These are phyloP conservation scores for Gobio occitaniae DNA, from an alignment of 2,797 vertebrate species.

Conservation along the genomic window DNA sequence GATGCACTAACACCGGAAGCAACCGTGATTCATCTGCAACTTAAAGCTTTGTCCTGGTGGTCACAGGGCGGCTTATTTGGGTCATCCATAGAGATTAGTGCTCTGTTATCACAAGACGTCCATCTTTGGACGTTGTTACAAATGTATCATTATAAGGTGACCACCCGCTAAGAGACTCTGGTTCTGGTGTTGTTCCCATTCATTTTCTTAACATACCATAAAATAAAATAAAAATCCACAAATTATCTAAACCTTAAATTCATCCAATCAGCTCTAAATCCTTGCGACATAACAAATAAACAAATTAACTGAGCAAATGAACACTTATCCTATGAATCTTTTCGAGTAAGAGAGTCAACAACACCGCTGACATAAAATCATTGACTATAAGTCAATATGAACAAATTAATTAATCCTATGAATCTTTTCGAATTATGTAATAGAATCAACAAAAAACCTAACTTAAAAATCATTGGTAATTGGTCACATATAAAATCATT, in stretches of 20 bases:
- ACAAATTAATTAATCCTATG: not conserved
- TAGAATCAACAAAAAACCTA: not conserved
- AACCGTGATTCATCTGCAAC: constrained; percentile 36
- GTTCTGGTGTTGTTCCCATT: not conserved
- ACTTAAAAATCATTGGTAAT: not conserved
- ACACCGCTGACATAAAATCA: no score
- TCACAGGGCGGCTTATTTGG: constrained; percentile 15
- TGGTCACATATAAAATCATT: no score
- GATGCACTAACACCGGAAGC: constrained; percentile 43
- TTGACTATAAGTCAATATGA: no score
- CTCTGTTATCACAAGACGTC: not conserved
- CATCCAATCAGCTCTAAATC: not conserved
- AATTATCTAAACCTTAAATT: not conserved
- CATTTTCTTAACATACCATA: not conserved
- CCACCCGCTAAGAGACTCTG: not conserved
- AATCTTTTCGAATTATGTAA: not conserved
- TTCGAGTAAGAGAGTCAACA: no score
- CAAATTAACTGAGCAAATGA: no score
- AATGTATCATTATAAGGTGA: not conserved
- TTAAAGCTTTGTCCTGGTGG: constrained; percentile 37
- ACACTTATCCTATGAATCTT: no score
- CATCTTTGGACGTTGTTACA: not conserved
- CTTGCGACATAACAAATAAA: not conserved
- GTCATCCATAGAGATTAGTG: constrained; percentile 45
- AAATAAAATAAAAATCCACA: not conserved